A percentile compares a stretch with the other conserved stretches of the same genome.
phyloP scores from a whole-genome alignment of 2,888 invertebrate species.

The Caenorhabditis drosophilae region DNA sequence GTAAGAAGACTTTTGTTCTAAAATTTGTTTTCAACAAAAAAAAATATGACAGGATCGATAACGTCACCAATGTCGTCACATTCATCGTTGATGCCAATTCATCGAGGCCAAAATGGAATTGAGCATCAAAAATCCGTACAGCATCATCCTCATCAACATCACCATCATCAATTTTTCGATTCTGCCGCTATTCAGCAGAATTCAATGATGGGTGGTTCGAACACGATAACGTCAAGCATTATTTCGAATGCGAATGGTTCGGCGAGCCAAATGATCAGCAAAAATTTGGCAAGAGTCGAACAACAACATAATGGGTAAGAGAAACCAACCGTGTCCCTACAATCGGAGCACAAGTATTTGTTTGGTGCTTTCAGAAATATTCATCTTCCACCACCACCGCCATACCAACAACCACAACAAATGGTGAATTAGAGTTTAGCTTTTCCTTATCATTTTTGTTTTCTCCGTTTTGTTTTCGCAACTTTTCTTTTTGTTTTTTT shows the following conservation, averaged over 20 bases:
- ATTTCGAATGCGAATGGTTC: not conserved
- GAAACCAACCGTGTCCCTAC: not conserved
- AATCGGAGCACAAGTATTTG: not conserved
- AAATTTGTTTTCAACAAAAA: not conserved
- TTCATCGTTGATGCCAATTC: not conserved
- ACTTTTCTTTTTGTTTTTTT: no score
- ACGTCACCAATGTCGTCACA: not conserved
- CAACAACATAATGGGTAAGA: constrained; percentile 33
- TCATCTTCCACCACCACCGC: constrained; percentile 36
- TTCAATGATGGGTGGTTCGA: constrained; percentile 3
- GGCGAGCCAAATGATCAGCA: constrained; percentile 5
- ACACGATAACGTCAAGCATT: not conserved
- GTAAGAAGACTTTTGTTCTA: not conserved
- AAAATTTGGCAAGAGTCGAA: constrained; percentile 13
- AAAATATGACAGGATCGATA: not conserved
- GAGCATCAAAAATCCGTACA: no score
- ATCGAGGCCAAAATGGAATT: constrained; percentile 14
- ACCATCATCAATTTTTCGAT: constrained; percentile 32
- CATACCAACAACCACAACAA: constrained; percentile 38
- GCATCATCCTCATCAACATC: not conserved
- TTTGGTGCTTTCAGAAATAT: constrained; percentile 18
- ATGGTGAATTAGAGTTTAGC: constrained; percentile 22
- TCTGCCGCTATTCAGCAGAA: constrained; percentile 38
- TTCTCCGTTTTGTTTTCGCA: no score
- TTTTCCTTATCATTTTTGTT: no score